phyloP scores from a whole-genome alignment of 1,140 invertebrate species.

The Drosophila auraria region DNA sequence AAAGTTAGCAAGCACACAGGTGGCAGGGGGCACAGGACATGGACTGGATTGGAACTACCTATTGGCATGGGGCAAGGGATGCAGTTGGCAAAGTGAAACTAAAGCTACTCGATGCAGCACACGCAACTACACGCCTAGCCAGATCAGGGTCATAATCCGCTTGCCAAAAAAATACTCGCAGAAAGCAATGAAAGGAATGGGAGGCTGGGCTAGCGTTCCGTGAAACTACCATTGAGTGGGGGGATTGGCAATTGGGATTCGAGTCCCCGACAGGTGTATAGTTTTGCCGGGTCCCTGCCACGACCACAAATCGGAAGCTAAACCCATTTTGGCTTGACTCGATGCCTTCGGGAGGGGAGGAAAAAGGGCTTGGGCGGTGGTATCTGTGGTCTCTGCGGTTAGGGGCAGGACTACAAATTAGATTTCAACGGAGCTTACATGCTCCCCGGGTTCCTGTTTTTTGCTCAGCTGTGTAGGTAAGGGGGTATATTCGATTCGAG shows the following conservation, averaged over 20 bases:
- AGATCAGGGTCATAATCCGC: slow-evolving; percentile 81
- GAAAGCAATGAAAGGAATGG: slow-evolving; percentile 22
- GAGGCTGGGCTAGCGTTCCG: slow-evolving; percentile 34
- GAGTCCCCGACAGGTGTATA: slow-evolving; percentile 45
- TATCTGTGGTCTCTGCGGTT: slow-evolving; percentile 26
- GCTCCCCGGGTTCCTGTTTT: slow-evolving; percentile 18
- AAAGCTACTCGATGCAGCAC: slow-evolving; percentile 53
- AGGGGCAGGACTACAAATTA: slow-evolving; percentile 67
- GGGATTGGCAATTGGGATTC: slow-evolving; percentile 20
- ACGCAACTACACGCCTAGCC: slow-evolving; percentile 59
- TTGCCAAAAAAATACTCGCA: slow-evolving; percentile 53
- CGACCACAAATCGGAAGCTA: slow-evolving; percentile 73
- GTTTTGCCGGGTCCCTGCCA: slow-evolving; percentile 39
- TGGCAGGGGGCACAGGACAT: neutral
- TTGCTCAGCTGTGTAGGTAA: slow-evolving; percentile 1
- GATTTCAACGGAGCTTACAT: slow-evolving; percentile 76
- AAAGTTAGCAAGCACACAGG: slow-evolving; percentile 62
- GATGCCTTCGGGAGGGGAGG: slow-evolving; percentile 20
- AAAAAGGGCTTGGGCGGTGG: neutral
- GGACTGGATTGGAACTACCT: neutral
- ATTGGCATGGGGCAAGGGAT: slow-evolving; percentile 30
- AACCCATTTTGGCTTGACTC: slow-evolving; percentile 69
- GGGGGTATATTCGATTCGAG: slow-evolving; percentile 4
- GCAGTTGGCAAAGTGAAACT: slow-evolving; percentile 78
- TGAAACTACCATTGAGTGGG: slow-evolving; percentile 40